phyloP scores from a whole-genome alignment of 2,888 invertebrate genomes.

The Phania funesta region DNA sequence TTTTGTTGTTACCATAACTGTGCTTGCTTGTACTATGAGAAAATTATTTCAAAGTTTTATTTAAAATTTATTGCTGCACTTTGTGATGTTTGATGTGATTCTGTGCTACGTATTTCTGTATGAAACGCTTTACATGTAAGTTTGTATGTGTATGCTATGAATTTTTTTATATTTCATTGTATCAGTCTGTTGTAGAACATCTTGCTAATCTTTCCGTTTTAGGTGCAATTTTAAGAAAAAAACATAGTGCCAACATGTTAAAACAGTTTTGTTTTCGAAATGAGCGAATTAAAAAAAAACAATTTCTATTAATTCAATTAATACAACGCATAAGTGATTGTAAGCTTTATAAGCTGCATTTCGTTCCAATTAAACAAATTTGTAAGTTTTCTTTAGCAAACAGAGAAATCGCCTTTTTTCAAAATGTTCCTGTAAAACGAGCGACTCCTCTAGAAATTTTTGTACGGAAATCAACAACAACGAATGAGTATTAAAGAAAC shows the following conservation, averaged over 20 bases:
- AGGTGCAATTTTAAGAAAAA: slow-evolving; percentile 52
- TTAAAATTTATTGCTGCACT: slow-evolving; percentile 61
- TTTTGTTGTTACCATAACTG: not conserved
- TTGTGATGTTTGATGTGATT: slow-evolving; percentile 45
- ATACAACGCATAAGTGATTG: too few relatives aligned
- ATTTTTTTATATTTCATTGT: slow-evolving; percentile 16
- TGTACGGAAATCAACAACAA: too few relatives aligned
- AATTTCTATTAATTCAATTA: too few relatives aligned
- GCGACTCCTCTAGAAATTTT: too few relatives aligned
- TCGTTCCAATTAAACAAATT: too few relatives aligned
- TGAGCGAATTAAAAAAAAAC: too few relatives aligned
- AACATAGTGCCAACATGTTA: slow-evolving; percentile 45
- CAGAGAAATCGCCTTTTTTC: too few relatives aligned
- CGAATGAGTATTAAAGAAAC: too few relatives aligned
- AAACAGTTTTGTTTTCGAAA: not conserved
- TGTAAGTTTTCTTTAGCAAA: too few relatives aligned
- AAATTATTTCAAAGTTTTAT: too few relatives aligned
- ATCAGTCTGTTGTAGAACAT: slow-evolving; percentile 36
- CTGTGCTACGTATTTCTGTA: slow-evolving; percentile 2
- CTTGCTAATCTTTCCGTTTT: slow-evolving; percentile 39
- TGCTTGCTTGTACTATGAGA: slow-evolving; percentile 43
- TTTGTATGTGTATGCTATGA: slow-evolving; percentile 22
- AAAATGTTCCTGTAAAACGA: too few relatives aligned
- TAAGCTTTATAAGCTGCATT: too few relatives aligned
- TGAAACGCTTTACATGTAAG: slow-evolving; percentile 8